Evolutionary conservation across 2,797 vertebrate genomes (phyloP), one percentile per base, ranked within the genome.

Genomic region (Bufotes viridis): DNA sequence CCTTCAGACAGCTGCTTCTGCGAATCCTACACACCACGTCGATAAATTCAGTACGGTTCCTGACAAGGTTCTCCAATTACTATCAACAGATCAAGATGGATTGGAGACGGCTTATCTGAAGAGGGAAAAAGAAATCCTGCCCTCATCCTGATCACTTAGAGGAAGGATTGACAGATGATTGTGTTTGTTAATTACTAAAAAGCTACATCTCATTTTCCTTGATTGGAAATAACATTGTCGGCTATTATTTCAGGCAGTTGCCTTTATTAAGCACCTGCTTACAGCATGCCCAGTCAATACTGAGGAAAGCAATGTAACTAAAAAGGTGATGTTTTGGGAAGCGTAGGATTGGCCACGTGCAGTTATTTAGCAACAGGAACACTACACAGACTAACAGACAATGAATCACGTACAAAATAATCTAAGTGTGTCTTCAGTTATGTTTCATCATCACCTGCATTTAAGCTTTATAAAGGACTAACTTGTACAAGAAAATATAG

Each of bases 1-100:
- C 93, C 94, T 94, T 93, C 93, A 93, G 93, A 93, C 92, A 94
- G 90, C 80, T 90, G 42, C 81, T 92, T 93, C 92, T 93, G 94
- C 92, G 95, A 93, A 95, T 95, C 92, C 91, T 90, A 74, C 20
- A 91, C 90, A 92, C 91, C 5, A 12, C 81, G 90, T 90, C 91
- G 92, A 92, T 90, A 93, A 92, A 94, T 93, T 90, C 91, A 91
- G 87, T 79, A 86, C 67, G 76, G 87, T 92, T 90, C 92, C 90
- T 85, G 90, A 92, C 93, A 93, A 88, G 93, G 91, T 90, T 90
- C 88, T 92, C 90, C 94, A 94, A 94, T 95, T 92, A 94, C 92
- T 80, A 90, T 81, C 91, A 89, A 89, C 84, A 85, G 87, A 93
- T 92, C 91, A 93, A 92, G 95, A 95, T 81, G 78, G 90, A 94